A percentile compares a stretch with the other conserved stretches of the same genome.
Evolutionary conservation across 2,888 invertebrate genomes (phyloP).

Genomic region (Eudemis profundana): DNA sequence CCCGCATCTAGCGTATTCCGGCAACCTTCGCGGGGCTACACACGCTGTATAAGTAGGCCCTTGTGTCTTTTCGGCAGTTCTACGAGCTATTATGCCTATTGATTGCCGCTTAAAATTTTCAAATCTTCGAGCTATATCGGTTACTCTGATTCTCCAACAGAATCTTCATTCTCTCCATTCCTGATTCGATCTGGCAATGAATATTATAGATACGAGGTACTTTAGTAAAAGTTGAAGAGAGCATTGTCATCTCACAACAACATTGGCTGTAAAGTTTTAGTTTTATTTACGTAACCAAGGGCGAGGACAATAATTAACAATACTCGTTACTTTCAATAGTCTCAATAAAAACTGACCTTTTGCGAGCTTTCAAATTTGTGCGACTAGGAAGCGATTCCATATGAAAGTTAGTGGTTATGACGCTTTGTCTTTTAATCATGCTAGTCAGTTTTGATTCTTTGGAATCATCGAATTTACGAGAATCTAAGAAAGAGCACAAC

Average conservation of each 20-base stretch:
- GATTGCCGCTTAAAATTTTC: no score
- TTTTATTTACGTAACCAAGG: conserved; percentile 36
- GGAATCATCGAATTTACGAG: background rate
- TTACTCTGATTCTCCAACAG: no score
- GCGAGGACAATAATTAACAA: conserved; percentile 23
- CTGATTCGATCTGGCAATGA: background rate
- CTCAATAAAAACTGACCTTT: conserved; percentile 33
- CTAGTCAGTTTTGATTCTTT: no score
- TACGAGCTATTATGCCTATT: no score
- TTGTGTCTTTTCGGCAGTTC: no score
- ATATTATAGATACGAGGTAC: background rate
- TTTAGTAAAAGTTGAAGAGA: background rate
- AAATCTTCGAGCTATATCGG: no score
- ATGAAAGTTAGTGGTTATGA: background rate
- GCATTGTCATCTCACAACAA: background rate
- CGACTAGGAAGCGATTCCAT: conserved; percentile 20
- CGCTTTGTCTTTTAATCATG: background rate
- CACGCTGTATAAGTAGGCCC: no score
- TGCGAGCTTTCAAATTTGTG: conserved; percentile 23
- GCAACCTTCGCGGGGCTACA: no score
- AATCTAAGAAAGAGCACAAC: no score
- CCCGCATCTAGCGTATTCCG: no score
- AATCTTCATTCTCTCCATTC: no score
- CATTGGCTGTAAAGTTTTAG: background rate
- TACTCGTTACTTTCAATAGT: background rate